Percentiles rank a stretch among this genome's conserved stretches.
Evolutionary conservation across 2,797 vertebrate genomes (phyloP).

Genomic region (Podargus strigoides): DNA sequence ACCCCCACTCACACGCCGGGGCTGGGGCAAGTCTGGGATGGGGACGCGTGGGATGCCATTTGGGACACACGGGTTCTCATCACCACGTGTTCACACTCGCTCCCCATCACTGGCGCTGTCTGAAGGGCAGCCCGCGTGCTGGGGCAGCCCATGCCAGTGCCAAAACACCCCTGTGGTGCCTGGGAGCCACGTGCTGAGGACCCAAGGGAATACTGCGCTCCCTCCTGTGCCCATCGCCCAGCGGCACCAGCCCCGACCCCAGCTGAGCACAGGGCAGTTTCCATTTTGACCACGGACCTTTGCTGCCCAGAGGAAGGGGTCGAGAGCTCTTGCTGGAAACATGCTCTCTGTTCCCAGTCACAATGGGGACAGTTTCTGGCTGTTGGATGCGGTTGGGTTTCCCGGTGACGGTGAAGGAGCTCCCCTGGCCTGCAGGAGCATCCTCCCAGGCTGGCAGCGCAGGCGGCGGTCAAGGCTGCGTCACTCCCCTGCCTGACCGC

Average conservation of each 20-base stretch:
- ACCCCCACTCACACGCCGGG: rapidly evolving
- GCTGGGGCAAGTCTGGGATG: background rate
- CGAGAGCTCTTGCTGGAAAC: background rate
- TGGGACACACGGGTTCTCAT: background rate
- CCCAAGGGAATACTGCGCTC: background rate
- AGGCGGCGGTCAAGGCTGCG: background rate
- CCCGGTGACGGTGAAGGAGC: background rate
- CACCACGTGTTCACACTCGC: rapidly evolving
- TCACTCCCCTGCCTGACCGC: too few species aligned
- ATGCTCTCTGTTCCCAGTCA: background rate
- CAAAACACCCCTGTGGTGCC: too few species aligned
- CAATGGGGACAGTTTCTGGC: background rate
- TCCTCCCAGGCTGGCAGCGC: background rate
- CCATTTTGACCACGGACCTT: background rate
- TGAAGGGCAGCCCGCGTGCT: background rate
- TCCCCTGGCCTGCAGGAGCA: background rate
- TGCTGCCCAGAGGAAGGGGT: background rate
- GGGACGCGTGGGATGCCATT: rapidly evolving
- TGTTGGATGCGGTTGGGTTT: background rate
- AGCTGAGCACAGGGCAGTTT: background rate
- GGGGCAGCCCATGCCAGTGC: background rate
- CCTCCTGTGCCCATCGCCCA: background rate
- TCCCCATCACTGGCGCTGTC: rapidly evolving
- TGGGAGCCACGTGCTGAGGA: background rate
- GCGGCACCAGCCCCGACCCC: rapidly evolving